phyloP scores from a whole-genome alignment of 2,888 invertebrate genomes.

The Apotomis capreana region DNA sequence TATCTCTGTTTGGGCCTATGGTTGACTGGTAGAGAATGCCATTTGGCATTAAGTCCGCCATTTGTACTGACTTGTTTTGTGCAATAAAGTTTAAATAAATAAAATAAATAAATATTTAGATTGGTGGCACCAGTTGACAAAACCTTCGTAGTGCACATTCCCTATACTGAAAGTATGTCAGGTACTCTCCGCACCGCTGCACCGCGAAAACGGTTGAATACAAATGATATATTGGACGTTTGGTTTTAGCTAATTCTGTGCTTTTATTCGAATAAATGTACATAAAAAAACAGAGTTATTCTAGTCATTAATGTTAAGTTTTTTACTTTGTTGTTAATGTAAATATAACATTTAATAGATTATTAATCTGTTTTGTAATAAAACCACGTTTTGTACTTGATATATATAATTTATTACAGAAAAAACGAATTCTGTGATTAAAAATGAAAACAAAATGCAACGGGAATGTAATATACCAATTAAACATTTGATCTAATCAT shows the following conservation, averaged over 20 bases:
- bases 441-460: constrained; percentile 61
- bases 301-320: constrained; percentile 75
- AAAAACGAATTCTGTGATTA: constrained; percentile 57
- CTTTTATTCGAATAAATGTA: constrained; percentile 46
- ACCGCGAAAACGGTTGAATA: no score
- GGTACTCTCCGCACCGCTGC: no score
- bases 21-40: no score
- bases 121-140: no score
- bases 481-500: constrained; percentile 70
- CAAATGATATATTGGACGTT: no score
- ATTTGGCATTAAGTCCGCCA: no score
- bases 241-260: constrained; percentile 15
- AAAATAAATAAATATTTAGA: no score
- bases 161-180: no score
- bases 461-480: constrained; percentile 76
- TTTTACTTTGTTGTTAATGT: constrained; percentile 54
- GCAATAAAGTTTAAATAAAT: no score
- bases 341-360: constrained; percentile 49
- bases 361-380: constrained; percentile 57
- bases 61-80: no score
- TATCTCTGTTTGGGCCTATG: no score
- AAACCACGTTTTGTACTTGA: constrained; percentile 63
- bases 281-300: constrained; percentile 62
- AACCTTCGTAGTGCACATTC: no score
- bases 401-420: constrained; percentile 67